Percentiles rank a stretch among this genome's conserved stretches.
Evolutionary conservation across 1,140 invertebrate species (phyloP).

Genomic region (Saccostrea cuccullata): DNA sequence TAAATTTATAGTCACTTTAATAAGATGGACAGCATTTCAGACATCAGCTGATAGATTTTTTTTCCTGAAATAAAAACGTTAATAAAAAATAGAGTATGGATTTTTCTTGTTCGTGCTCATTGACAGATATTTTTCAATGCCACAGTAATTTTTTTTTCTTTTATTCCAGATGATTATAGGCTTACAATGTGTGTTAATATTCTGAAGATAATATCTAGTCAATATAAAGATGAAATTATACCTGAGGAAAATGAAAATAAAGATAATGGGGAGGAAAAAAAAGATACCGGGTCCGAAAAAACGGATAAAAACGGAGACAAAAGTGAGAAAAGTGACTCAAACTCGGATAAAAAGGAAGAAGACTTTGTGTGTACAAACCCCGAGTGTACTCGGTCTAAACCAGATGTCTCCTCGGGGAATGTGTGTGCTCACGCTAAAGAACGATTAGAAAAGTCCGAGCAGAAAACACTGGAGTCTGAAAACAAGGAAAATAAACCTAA

Average conservation of each 20-base stretch:
- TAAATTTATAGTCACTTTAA: too few relatives aligned
- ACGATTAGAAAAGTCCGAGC: conserved; percentile 36
- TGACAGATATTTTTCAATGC: too few relatives aligned
- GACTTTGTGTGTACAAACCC: conserved; percentile 65
- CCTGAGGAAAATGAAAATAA: conserved; percentile 54
- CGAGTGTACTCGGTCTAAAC: conserved; percentile 66
- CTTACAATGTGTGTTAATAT: conserved; percentile 91
- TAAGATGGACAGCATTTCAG: too few relatives aligned
- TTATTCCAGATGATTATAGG: conserved; percentile 87
- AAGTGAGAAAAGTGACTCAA: conserved; percentile 43
- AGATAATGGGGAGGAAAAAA: conserved; percentile 66
- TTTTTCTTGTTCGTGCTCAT: too few relatives aligned
- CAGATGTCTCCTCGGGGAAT: conserved; percentile 59
- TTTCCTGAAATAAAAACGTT: too few relatives aligned
- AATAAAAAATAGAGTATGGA: too few relatives aligned
- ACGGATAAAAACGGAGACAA: conserved; percentile 14
- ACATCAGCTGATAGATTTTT: too few relatives aligned
- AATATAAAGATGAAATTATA: conserved; percentile 71
- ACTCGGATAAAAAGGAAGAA: conserved; percentile 21
- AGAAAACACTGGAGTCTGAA: conserved; percentile 51
- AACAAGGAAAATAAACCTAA: conserved; percentile 48
- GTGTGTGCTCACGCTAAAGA: conserved; percentile 65
- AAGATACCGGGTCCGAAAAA: conserved; percentile 38
- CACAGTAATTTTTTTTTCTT: background rate
- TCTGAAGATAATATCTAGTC: conserved; percentile 82